These are phyloP conservation scores for Scleropages formosus DNA, from an alignment of 2,797 vertebrate genomes.

Conservation along the genomic window DNA sequence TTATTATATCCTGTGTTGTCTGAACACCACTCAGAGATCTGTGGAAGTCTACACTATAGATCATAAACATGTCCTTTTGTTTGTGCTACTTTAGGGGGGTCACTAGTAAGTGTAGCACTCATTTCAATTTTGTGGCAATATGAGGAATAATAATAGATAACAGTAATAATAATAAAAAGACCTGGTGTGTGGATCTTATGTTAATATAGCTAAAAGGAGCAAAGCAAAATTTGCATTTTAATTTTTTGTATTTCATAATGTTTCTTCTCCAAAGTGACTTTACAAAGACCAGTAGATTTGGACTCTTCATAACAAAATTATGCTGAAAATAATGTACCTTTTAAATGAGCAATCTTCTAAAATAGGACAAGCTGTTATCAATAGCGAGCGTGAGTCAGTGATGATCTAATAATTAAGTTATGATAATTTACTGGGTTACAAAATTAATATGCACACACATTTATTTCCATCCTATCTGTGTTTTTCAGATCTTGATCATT, in stretches of 20 bases:
- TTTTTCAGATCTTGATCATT: too few species aligned
- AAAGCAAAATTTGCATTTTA: too few species aligned
- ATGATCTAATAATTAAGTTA: not conserved
- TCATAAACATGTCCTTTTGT: constrained; percentile 14
- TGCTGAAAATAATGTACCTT: too few species aligned
- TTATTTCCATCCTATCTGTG: not conserved
- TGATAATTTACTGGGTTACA: not conserved
- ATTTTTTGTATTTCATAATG: too few species aligned
- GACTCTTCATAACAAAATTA: too few species aligned
- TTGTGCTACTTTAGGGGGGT: not conserved
- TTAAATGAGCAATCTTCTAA: too few species aligned
- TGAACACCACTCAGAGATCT: not conserved
- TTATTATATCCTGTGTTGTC: not conserved
- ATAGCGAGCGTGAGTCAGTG: too few species aligned
- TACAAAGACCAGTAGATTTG: too few species aligned
- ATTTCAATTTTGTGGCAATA: constrained; percentile 18
- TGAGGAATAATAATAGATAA: not conserved
- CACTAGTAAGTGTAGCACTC: constrained; percentile 3
- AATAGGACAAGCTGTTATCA: too few species aligned
- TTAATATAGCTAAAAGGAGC: too few species aligned
- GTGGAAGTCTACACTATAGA: not conserved
- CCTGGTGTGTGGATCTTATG: too few species aligned
- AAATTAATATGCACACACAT: not conserved
- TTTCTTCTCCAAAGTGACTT: too few species aligned
- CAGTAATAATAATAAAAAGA: not conserved